Evolutionary conservation across 1,140 invertebrate genomes (phyloP), one percentile per base, ranked within the genome.

Genomic region (Neelides sp.): DNA sequence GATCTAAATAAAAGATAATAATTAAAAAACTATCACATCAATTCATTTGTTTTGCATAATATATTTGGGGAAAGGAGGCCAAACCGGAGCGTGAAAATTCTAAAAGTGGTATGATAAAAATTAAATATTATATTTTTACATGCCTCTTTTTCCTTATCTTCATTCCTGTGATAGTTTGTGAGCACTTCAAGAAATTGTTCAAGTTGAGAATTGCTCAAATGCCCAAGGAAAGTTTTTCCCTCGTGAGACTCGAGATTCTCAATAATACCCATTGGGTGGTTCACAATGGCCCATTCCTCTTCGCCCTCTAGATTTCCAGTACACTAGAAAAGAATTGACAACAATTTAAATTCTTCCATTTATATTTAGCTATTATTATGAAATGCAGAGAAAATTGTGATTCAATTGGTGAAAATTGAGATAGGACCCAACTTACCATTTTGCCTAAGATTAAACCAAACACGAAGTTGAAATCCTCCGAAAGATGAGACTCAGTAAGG

Each of bases 231-330:
- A 13, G 39, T 30, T 34, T 10, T 28, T 20, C 47, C 35, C 12
- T 40, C 47, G 19, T 39, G 50, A 23, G 49, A 15, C 8, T 39
- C 7, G 17, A 57, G 24, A 3, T 48, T 28, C n/a, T 1, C n/a
- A 5, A 58, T 2, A 8, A 58, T 22, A 5, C 30, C 22, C 5
- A 40, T 15, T 0, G 44, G 19, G 34, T 54, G 52, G n/a, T 41
- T 48, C 0, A 34, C 17, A 28, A 53, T 52, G n/a, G 51, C 34
- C 56, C 56, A 58, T 35, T 52, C 55, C 41, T 57, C 55, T 35
- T 52, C 28, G 17, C 24, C 23, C 10, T 50, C 40, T 13, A 52
- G 27, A 15, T 52, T 46, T 3, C 36, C 27, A 12, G 52, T 47
- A 26, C 50, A 52, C 55, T 57, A 35, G 12, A 5, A 30, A 10